Base-by-base conservation (phyloP, 2,113 vertebrate genomes). In the Mormyrus iriodes region DNA sequence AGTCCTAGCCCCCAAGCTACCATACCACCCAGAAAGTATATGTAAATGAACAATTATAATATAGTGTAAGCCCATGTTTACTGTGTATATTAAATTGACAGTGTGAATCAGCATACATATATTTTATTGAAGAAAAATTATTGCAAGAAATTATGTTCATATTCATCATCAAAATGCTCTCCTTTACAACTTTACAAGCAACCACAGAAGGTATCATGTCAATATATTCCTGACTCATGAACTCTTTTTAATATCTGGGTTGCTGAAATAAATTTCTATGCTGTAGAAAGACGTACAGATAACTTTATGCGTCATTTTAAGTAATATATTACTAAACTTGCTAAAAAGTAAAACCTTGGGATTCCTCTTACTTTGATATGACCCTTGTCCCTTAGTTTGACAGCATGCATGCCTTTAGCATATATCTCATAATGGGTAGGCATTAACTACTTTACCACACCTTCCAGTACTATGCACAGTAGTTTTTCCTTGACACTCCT, bases 391-490 rank as follows among this genome's bases (percentile, higher is more conserved):
- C 6, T 19, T 39, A 17, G n/a, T 79, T 2, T 79, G 35, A 19
- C 73, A 42, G 15, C 35, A 42, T 19, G 73, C 31, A 42, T 79
- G 39, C 73, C 73, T 79, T 79, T 79, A 79, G 73, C 73, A 79
- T 39, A 65, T 27, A 13, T 4, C n/a, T 42, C 73, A 79, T 42
- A 35, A 42, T 17, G 35, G 1, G 35, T 76, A 49, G n/a, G 27
- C 73, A 55, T 39, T 73, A 35, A 15, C 88, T 61, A 88, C 9
- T 53, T 4, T 55, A 92, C 91, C 92, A 93, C 95, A 93, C 94
- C 94, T 92, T 39, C 21, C 24, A 8, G 0, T 90, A 93, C 90
- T 93, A 95, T 94, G 92, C 55, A 91, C 69, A 19, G 35, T 39
- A 55, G 21, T 86, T 19, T 31, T 52, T 86, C 27, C 39, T 51